phyloP scores from a whole-genome alignment of 2,113 vertebrate species.

The Sus scrofa region T2T-Sscrofa CM000812.6:63580501-63581000 shows the following conservation, averaged over 20 bases:
- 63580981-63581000: neutral
- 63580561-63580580: neutral
- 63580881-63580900: neutral
- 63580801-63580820: neutral
- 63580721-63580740: neutral
- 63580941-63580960: neutral
- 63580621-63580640: neutral
- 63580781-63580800: neutral
- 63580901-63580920: neutral
- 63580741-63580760: conserved; percentile 27
- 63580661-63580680: neutral
- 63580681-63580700: neutral
- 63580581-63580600: neutral
- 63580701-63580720: neutral
- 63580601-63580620: neutral
- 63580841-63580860: neutral
- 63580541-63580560: neutral
- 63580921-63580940: neutral
- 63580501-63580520: neutral
- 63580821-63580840: neutral
- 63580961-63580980: neutral
- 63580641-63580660: neutral
- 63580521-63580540: neutral
- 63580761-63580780: neutral
- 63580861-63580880: neutral